Evolutionary conservation across 2,888 invertebrate species (phyloP).

Genomic region (Trachelus tabidus): DNA sequence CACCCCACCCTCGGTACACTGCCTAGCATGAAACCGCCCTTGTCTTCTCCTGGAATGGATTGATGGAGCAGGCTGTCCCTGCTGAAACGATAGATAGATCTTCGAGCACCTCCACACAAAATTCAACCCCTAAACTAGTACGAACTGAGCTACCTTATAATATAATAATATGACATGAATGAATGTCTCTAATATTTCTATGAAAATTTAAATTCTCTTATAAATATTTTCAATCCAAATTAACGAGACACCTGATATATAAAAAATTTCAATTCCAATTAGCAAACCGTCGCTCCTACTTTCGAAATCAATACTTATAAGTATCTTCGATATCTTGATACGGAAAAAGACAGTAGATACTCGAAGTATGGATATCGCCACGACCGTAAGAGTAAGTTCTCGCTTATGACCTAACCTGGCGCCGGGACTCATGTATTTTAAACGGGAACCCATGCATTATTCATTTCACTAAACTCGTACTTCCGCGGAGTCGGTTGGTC

Average conservation of each 20-base stretch:
- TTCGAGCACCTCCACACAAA: constrained; percentile 8
- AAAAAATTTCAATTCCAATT: not conserved
- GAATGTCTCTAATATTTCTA: not conserved
- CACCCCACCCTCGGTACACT: constrained; percentile 3
- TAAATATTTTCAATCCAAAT: not conserved
- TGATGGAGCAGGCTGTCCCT: constrained; percentile 53
- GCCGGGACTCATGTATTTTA: constrained; percentile 8
- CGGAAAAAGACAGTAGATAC: not conserved
- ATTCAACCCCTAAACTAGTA: not conserved
- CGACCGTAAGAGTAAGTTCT: not conserved
- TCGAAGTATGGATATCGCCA: not conserved
- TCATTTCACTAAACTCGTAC: constrained; percentile 11
- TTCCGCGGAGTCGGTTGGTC: constrained; percentile 7
- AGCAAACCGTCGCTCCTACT: not conserved
- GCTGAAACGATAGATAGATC: constrained; percentile 38
- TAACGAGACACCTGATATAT: not conserved
- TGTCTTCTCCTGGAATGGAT: constrained; percentile 41
- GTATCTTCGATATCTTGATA: not conserved
- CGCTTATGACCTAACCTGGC: not conserved
- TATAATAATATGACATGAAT: not conserved
- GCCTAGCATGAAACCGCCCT: constrained; percentile 25
- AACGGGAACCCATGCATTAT: constrained; percentile 8
- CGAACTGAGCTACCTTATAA: not conserved
- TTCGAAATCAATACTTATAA: not conserved
- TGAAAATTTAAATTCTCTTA: not conserved